Percentiles rank a stretch among this genome's conserved stretches.
phyloP scores from a whole-genome alignment of 53 echinoderm and acorn worm species.

The Holothuria scabra region DNA sequence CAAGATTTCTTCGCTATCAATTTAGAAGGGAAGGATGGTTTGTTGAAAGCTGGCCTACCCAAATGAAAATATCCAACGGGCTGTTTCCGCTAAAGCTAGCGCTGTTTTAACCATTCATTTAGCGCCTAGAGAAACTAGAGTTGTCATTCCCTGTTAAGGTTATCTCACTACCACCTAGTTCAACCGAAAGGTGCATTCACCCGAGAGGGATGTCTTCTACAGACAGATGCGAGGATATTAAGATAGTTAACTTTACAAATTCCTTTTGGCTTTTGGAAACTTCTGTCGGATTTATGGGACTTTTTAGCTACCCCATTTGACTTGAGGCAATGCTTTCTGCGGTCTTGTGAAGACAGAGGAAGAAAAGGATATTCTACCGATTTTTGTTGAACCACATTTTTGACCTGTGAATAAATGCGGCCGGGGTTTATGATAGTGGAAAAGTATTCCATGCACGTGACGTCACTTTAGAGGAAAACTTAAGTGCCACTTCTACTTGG shows the following conservation, averaged over 20 bases:
- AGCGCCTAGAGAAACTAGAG: slow-evolving; percentile 36
- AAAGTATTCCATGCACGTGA: too few relatives aligned
- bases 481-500: too few relatives aligned
- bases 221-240: slow-evolving; percentile 39
- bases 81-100: slow-evolving; percentile 39
- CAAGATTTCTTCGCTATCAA: slow-evolving; percentile 41
- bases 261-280: slow-evolving; percentile 9
- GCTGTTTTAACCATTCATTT: slow-evolving; percentile 46
- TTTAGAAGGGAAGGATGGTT: slow-evolving; percentile 41
- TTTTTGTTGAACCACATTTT: too few relatives aligned
- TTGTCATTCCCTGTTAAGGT: slow-evolving; percentile 34
- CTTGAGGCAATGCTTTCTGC: slow-evolving; percentile 17
- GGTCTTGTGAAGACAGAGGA: slow-evolving; percentile 4
- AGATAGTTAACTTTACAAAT: slow-evolving; percentile 27
- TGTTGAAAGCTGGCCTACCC: slow-evolving; percentile 37
- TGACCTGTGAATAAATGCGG: too few relatives aligned
- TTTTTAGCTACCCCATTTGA: slow-evolving; percentile 26
- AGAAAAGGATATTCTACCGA: too few relatives aligned
- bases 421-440: too few relatives aligned
- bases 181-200: slow-evolving; percentile 35
- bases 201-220: slow-evolving; percentile 15
- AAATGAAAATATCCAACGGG: slow-evolving; percentile 39
- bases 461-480: too few relatives aligned
- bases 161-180: slow-evolving; percentile 5
- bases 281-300: slow-evolving; percentile 28